Evolutionary conservation across 2,113 vertebrate species (phyloP).

Genomic region (Donacobius atricapilla): DNA sequence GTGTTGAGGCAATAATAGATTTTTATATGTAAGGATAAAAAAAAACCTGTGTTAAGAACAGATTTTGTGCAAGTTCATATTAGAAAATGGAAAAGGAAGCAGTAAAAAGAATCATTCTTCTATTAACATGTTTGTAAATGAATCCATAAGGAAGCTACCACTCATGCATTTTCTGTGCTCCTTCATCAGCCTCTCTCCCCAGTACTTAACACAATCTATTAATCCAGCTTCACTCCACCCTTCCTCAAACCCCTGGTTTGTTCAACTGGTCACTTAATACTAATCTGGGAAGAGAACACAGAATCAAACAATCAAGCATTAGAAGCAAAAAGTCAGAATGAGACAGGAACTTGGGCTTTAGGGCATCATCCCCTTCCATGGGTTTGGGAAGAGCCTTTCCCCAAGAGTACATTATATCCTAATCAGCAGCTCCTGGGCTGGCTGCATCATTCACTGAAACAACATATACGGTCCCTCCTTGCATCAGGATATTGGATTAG

Average conservation of each 20-base stretch:
- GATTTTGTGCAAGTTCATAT: neutral
- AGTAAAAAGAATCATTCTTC: neutral
- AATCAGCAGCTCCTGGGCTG: neutral
- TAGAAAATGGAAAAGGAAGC: neutral
- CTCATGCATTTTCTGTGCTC: neutral
- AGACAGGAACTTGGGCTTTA: neutral
- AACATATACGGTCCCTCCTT: neutral
- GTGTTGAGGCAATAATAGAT: neutral
- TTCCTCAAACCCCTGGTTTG: neutral
- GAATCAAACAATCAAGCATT: neutral
- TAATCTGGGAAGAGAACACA: neutral
- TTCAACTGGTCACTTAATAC: neutral
- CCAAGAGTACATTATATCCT: neutral
- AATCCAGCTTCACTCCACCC: neutral
- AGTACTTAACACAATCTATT: neutral
- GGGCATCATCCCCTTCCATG: neutral
- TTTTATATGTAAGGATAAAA: neutral
- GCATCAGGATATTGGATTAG: neutral
- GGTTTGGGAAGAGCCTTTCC: neutral
- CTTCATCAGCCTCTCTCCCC: neutral
- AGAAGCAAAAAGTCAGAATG: neutral
- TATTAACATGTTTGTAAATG: neutral
- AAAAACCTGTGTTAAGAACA: neutral
- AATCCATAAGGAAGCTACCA: neutral
- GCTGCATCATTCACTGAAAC: neutral